Percentiles rank a stretch among this genome's conserved stretches.
Evolutionary conservation across 2,888 invertebrate genomes (phyloP).

Genomic region (Metopia argyrocephala): DNA sequence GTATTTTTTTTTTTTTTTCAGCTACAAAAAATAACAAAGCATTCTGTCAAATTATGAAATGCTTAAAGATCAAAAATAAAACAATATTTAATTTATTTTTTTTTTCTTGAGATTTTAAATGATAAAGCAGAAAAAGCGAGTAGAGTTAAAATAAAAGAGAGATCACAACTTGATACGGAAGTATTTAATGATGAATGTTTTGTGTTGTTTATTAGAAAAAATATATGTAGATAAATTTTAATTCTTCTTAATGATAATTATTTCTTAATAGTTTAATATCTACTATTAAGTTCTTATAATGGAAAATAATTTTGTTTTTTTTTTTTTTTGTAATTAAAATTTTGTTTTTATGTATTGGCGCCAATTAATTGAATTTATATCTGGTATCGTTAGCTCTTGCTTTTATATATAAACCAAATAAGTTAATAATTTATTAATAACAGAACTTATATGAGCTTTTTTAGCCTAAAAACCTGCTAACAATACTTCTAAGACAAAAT

Average conservation of each 20-base stretch:
- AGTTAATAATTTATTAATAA: too few relatives aligned
- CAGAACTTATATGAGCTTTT: too few relatives aligned
- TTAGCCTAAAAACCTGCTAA: too few relatives aligned
- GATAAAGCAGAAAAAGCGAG: not conserved
- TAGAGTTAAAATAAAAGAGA: not conserved
- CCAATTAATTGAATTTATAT: not conserved
- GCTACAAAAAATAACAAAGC: too few relatives aligned
- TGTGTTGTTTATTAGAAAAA: conserved; percentile 8
- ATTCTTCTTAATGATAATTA: conserved; percentile 21
- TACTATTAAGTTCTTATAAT: not conserved
- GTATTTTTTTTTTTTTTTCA: too few relatives aligned
- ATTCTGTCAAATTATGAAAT: not conserved
- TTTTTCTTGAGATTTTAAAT: too few relatives aligned
- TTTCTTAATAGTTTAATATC: conserved; percentile 13
- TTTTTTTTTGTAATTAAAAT: not conserved
- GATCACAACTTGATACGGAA: conserved; percentile 47
- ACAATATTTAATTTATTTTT: too few relatives aligned
- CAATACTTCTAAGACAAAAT: too few relatives aligned
- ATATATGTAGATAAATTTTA: not conserved
- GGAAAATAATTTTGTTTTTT: not conserved
- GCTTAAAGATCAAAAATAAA: not conserved
- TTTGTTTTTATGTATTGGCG: not conserved
- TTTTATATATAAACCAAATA: too few relatives aligned
- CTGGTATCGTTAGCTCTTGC: too few relatives aligned
- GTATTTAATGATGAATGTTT: conserved; percentile 19